Percentiles rank a stretch among this genome's conserved stretches.
Conservation (phyloP, 2,113 vertebrate species). For the Aramus guarauna region DNA sequence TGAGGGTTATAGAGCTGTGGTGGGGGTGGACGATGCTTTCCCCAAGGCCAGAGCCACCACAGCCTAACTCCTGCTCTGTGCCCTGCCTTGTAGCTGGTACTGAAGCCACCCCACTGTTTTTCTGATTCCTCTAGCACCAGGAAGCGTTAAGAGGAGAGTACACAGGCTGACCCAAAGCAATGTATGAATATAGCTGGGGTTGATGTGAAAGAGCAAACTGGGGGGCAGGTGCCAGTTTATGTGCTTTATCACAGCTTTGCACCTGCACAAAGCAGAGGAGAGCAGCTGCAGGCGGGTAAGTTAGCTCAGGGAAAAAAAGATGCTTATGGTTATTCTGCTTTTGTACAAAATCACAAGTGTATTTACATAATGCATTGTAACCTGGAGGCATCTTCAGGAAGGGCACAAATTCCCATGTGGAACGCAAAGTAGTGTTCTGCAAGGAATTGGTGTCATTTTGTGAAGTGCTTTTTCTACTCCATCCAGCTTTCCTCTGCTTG, state of each 20-base stretch:
- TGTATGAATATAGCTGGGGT: not conserved
- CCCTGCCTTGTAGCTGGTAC: not conserved
- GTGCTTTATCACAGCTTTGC: not conserved
- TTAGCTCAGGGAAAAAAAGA: not conserved
- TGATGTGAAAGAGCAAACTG: not conserved
- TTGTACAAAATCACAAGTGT: not conserved
- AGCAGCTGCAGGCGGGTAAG: not conserved
- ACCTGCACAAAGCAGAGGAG: not conserved
- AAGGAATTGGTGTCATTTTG: not conserved
- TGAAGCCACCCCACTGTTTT: not conserved
- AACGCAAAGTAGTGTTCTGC: not conserved
- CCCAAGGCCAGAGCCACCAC: not conserved
- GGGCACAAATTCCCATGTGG: not conserved
- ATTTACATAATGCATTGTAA: not conserved
- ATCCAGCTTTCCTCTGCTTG: not conserved
- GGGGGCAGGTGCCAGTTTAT: not conserved
- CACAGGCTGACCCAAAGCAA: not conserved
- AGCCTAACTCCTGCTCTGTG: not conserved
- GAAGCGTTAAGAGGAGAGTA: not conserved
- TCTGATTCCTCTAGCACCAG: not conserved
- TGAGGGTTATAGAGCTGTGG: not conserved
- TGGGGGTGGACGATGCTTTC: not conserved
- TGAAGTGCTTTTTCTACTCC: not conserved
- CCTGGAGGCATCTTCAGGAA: not conserved
- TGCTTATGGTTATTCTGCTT: not conserved